A percentile compares a stretch with the other conserved stretches of the same genome.
Evolutionary conservation across 2,113 vertebrate genomes (phyloP).

Genomic region (Heteronetta atricapilla): DNA sequence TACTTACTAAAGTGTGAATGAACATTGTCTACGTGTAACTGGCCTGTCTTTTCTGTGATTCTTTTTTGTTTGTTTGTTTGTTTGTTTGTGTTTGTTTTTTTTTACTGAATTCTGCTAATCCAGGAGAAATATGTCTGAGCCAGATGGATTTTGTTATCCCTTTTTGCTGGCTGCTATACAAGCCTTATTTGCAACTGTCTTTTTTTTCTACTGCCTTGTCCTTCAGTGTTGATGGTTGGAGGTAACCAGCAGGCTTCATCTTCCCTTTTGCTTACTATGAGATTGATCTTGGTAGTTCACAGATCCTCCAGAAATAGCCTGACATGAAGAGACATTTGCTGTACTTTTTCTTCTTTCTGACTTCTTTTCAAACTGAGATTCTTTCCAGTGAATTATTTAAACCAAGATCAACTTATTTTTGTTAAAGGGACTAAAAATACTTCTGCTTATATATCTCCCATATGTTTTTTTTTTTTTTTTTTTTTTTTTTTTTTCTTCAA

Average conservation of each 20-base stretch:
- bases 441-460: neutral
- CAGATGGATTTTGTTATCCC: neutral
- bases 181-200: neutral
- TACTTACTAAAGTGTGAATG: neutral
- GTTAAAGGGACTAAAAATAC: conserved; percentile 13
- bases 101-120: neutral
- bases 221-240: neutral
- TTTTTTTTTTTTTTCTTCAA: neutral
- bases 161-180: neutral
- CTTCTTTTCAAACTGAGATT: neutral
- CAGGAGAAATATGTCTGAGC: neutral
- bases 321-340: neutral
- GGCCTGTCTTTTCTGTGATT: neutral
- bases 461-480: neutral
- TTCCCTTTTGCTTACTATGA: neutral
- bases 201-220: neutral
- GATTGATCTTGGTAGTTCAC: neutral
- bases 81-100: no score
- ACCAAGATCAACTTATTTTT: neutral
- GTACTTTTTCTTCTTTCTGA: neutral
- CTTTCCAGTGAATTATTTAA: conserved; percentile 21
- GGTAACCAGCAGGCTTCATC: neutral
- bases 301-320: neutral
- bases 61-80: no score
- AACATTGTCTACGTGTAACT: accelerated